Evolutionary conservation across 2,797 vertebrate genomes (phyloP).

Genomic region (Philypnodon macrostomus): DNA sequence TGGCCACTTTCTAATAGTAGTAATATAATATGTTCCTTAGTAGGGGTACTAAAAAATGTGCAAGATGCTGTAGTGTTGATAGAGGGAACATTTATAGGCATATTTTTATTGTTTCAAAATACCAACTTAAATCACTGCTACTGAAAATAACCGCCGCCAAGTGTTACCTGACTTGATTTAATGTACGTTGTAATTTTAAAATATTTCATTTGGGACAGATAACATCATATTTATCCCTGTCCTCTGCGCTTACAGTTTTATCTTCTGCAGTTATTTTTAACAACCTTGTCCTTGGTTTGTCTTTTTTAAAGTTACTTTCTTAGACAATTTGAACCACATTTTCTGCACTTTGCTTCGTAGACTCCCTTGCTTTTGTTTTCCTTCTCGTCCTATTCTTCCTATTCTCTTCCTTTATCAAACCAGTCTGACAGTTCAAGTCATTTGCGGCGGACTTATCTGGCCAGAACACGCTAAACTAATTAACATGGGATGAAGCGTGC

Average conservation of each 20-base stretch:
- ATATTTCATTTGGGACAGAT: constrained; percentile 28
- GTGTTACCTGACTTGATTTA: constrained; percentile 5
- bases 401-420: constrained; percentile 17
- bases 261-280: constrained; percentile 15
- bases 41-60: too few relatives aligned
- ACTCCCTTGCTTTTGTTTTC: background rate
- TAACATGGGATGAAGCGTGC: constrained; percentile 59
- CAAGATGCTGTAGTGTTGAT: too few relatives aligned
- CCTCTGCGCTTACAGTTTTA: constrained; percentile 19
- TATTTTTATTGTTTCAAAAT: constrained; percentile 6
- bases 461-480: constrained; percentile 63
- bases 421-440: constrained; percentile 47
- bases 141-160: background rate
- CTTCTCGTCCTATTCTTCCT: background rate
- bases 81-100: too few relatives aligned
- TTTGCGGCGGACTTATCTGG: constrained; percentile 58
- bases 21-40: too few relatives aligned
- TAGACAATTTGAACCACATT: constrained; percentile 2
- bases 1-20: too few relatives aligned
- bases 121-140: constrained; percentile 4
- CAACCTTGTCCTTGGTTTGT: constrained; percentile 34
- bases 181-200: constrained; percentile 3
- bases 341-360: background rate
- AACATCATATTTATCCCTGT: constrained; percentile 27
- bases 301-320: constrained; percentile 23